These are phyloP conservation scores for Smithornis capensis DNA, from an alignment of 2,113 vertebrate species.

Conservation along the genomic window DNA sequence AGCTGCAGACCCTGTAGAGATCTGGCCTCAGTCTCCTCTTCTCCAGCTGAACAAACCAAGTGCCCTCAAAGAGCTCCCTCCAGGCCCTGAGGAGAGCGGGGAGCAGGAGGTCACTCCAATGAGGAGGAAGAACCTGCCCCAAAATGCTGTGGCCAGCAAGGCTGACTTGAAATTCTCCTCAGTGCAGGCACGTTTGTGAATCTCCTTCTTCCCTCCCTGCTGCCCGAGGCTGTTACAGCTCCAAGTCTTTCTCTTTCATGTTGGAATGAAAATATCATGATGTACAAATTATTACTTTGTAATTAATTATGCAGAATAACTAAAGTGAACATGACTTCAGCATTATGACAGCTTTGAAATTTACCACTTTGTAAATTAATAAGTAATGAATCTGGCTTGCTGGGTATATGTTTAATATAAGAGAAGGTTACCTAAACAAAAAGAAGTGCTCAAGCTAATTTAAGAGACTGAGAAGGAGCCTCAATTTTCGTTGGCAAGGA, in stretches of 20 bases:
- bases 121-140: not conserved
- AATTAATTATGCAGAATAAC: conserved; percentile 81
- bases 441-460: not conserved
- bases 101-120: accelerated
- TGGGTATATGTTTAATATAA: conserved; percentile 50
- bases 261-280: conserved; percentile 73
- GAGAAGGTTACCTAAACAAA: conserved; percentile 40
- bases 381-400: conserved; percentile 48
- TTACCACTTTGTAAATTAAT: conserved; percentile 66
- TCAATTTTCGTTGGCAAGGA: not conserved
- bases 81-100: not conserved
- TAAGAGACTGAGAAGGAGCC: not conserved
- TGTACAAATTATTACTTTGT: conserved; percentile 79
- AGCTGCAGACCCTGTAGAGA: not conserved
- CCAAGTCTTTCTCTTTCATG: conserved; percentile 50
- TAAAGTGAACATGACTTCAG: conserved; percentile 68
- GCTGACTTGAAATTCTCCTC: not conserved
- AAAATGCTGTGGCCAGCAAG: accelerated
- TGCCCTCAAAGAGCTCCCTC: not conserved
- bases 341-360: conserved; percentile 76
- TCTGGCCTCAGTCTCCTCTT: not conserved
- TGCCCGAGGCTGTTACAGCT: conserved; percentile 61
- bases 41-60: not conserved
- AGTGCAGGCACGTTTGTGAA: not conserved
- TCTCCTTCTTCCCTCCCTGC: not conserved